Percentiles rank a stretch among this genome's conserved stretches.
Conservation (phyloP, 2,113 vertebrate species). For the Eolophus roseicapilla region DNA sequence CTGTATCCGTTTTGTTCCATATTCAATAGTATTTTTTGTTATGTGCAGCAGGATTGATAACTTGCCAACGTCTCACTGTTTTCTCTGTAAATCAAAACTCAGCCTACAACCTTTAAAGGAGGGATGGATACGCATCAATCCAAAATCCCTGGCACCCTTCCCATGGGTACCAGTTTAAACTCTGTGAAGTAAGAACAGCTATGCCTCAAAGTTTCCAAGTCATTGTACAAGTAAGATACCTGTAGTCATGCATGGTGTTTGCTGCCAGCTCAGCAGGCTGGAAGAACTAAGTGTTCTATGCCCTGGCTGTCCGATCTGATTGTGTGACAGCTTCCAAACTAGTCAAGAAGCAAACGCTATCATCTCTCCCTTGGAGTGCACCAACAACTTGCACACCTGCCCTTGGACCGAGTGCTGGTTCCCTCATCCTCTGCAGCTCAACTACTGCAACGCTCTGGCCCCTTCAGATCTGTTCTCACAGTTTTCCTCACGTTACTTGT, state of each 20-base stretch:
- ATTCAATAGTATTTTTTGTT: neutral
- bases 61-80: neutral
- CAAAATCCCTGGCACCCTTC: neutral
- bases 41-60: neutral
- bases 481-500: neutral
- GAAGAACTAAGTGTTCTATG: neutral
- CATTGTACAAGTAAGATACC: neutral
- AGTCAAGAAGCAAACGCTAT: neutral
- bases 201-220: conserved; percentile 16
- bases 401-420: neutral
- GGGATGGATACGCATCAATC: neutral
- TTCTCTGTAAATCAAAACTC: neutral
- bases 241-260: neutral
- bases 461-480: neutral
- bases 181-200: neutral
- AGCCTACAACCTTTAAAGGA: neutral
- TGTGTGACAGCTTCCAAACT: neutral
- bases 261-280: neutral
- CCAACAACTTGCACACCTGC: accelerated
- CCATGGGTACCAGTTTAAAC: neutral
- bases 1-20: neutral
- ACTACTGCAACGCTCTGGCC: accelerated
- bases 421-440: neutral
- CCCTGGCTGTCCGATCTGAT: neutral
- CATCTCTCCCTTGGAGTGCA: neutral